Base-by-base conservation (phyloP, 2,797 vertebrate species). In the Bradypodion ventrale region DNA sequence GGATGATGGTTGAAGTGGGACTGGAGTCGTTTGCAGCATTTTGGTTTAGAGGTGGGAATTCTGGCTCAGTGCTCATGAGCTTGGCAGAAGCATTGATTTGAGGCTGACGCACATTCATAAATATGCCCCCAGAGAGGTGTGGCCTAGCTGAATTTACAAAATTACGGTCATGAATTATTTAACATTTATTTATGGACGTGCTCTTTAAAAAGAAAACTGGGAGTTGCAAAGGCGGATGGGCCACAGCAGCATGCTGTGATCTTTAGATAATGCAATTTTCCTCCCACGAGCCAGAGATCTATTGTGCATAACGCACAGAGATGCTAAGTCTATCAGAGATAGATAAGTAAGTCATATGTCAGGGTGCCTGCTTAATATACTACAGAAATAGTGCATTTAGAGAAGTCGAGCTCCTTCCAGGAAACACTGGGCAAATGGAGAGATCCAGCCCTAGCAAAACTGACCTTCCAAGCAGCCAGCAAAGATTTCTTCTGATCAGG, bases 151-250 rank as follows among this genome's bases (percentile, higher is more conserved):
- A 96, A 95, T 95, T 95, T 94, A 95, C 96, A 96, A 97, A 98
- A 98, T 98, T 96, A 98, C 96, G 95, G 94, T 95, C 97, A 98
- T 98, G 97, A 97, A 99, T 98, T 98, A 98, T 98, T 98, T 97
- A 98, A 97, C 94, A 85, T 94, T 95, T 96, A 96, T 97, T 96
- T 96, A 96, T 96, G 93, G 96, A 94, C 94, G 93, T 94, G 96
- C 95, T 96, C 96, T 96, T 96, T 96, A 96, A 82, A 96, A 95
- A 75, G 79, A 85, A 81, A 81, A 62, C 73, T 92, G 92, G 95
- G 92, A 90, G 93, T 95, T 92, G 93, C 92, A 89, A 93, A 96
- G 93, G 94, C 82, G 89, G 91, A 94, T 92, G 94, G 94, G 95
- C 94, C 90, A 75, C 62, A 80, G 94, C 92, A 56, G 81, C 84